Evolutionary conservation across 2,113 vertebrate species (phyloP).

Genomic region (Caretta caretta): DNA sequence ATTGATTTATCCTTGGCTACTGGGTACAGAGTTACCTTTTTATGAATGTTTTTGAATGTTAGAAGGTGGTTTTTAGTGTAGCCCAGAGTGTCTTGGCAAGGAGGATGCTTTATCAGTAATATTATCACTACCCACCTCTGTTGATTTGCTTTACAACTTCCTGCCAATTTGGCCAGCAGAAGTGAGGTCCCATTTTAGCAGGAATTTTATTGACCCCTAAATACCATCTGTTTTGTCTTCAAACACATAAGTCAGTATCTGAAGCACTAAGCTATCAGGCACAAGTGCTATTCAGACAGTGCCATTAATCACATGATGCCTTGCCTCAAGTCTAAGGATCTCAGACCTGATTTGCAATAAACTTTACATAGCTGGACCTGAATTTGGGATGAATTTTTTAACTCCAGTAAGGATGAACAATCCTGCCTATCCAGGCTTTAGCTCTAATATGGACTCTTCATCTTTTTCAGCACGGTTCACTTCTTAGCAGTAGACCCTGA

Average conservation of each 20-base stretch:
- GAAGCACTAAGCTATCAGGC: background rate
- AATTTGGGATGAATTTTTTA: background rate
- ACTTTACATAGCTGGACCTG: background rate
- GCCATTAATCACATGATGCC: background rate
- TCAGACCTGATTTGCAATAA: background rate
- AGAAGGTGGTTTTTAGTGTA: background rate
- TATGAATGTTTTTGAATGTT: background rate
- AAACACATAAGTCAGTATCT: background rate
- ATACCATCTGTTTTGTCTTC: background rate
- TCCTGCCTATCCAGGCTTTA: background rate
- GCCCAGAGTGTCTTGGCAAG: background rate
- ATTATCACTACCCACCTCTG: background rate
- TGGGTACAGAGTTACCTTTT: background rate
- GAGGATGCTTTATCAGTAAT: background rate
- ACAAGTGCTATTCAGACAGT: background rate
- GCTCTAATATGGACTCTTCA: background rate
- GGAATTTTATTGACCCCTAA: background rate
- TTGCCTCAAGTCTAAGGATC: background rate
- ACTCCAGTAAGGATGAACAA: background rate
- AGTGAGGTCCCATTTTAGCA: background rate
- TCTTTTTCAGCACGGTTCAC: background rate
- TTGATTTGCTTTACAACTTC: background rate
- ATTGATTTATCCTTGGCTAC: background rate
- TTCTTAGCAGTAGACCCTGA: background rate
- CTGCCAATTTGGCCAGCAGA: background rate